phyloP scores from a whole-genome alignment of 2,113 vertebrate species.

The Syngnathus typhle region DNA sequence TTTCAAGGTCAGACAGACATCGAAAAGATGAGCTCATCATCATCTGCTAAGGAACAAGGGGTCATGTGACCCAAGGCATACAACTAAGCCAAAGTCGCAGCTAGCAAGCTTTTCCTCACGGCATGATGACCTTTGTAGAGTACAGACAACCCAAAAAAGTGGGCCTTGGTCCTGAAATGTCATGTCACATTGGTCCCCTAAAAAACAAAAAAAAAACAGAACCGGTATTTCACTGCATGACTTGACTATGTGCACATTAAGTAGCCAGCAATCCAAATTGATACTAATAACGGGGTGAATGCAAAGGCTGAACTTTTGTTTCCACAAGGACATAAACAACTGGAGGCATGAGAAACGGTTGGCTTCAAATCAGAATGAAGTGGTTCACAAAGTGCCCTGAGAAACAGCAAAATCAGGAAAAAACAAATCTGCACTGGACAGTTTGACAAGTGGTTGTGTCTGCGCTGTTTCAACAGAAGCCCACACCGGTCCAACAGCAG shows the following conservation, averaged over 20 bases:
- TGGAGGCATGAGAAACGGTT: background rate
- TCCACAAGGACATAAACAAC: no score
- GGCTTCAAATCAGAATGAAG: slow-evolving; percentile 25
- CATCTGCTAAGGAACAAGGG: no score
- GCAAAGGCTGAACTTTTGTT: background rate
- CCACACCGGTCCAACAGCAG: slow-evolving; percentile 31
- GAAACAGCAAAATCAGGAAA: slow-evolving; percentile 30
- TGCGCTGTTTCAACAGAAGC: background rate
- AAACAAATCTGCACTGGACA: background rate
- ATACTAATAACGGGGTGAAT: background rate
- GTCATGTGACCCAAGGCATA: no score
- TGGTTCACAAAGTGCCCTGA: slow-evolving; percentile 64
- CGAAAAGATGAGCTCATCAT: no score
- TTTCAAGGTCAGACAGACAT: no score
- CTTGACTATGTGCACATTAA: background rate
- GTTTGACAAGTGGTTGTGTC: slow-evolving; percentile 23
- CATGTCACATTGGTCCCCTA: background rate
- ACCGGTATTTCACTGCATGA: no score
- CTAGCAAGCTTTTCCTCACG: no score
- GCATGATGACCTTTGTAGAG: background rate
- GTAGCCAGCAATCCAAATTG: background rate
- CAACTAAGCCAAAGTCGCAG: no score
- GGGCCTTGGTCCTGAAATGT: background rate
- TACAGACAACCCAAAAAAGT: background rate
- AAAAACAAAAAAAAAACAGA: background rate